These are phyloP conservation scores for Calliopsis andreniformis DNA, from an alignment of 1,140 invertebrate genomes.

Conservation along the genomic window DNA sequence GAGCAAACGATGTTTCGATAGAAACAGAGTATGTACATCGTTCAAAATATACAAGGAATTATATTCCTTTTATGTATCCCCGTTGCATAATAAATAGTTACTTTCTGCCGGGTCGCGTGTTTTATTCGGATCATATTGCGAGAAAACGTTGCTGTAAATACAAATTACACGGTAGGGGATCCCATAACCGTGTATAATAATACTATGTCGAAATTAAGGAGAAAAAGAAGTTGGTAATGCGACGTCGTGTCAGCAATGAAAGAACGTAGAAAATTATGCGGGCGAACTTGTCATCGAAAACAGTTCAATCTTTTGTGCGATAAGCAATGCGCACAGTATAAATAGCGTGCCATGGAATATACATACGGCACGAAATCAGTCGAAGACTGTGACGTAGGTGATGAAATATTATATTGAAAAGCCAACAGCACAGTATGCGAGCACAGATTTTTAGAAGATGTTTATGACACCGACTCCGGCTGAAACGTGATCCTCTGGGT, in stretches of 20 bases:
- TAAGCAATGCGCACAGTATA: background rate
- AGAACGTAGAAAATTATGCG: background rate
- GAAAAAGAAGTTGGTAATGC: background rate
- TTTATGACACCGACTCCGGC: constrained; percentile 36
- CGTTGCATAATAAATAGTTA: background rate
- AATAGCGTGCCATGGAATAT: background rate
- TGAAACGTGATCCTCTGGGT: constrained; percentile 58
- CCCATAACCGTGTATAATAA: constrained; percentile 32
- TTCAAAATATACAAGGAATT: background rate
- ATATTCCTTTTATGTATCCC: background rate
- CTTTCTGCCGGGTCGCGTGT: background rate
- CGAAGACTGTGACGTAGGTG: background rate
- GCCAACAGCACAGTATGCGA: background rate
- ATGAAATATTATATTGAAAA: constrained; percentile 10
- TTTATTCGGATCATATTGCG: background rate
- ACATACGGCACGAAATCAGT: background rate
- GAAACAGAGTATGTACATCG: background rate
- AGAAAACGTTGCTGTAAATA: constrained; percentile 15
- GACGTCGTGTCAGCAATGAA: background rate
- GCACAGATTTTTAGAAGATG: background rate
- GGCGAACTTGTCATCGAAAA: background rate
- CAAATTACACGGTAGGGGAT: background rate
- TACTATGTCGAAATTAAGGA: background rate
- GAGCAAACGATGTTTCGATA: background rate
- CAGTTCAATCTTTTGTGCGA: background rate